Percentiles rank a stretch among this genome's conserved stretches.
These are phyloP conservation scores for Marronus borbonicus DNA, from an alignment of 2,888 invertebrate genomes.

Conservation along the genomic window DNA sequence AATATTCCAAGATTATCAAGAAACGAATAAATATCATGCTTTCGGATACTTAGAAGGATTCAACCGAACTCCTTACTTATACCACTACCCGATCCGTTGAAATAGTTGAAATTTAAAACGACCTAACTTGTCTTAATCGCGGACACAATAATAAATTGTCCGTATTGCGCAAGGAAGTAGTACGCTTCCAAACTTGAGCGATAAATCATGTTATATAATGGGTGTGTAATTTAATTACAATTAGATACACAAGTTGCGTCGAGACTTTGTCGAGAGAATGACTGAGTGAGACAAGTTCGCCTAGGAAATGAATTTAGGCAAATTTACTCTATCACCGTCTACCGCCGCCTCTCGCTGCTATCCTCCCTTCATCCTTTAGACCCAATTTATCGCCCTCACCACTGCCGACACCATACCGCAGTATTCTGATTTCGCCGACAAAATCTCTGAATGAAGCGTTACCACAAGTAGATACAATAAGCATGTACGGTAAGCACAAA, in stretches of 20 bases:
- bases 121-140: slow-evolving; percentile 39
- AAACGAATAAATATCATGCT: too few relatives aligned
- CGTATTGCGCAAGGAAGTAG: slow-evolving; percentile 58
- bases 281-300: slow-evolving; percentile 46
- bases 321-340: slow-evolving; percentile 41
- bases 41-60: neutral
- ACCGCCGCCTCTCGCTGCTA: neutral
- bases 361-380: slow-evolving; percentile 14
- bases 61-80: neutral
- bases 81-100: slow-evolving; percentile 14
- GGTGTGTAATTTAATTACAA: slow-evolving; percentile 67
- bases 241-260: slow-evolving; percentile 62
- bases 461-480: neutral
- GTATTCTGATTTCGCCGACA: slow-evolving; percentile 18
- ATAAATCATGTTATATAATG: slow-evolving; percentile 66
- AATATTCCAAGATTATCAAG: too few relatives aligned
- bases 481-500: too few relatives aligned
- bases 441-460: slow-evolving; percentile 23
- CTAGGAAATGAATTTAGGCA: slow-evolving; percentile 45
- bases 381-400: slow-evolving; percentile 26
- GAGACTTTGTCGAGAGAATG: slow-evolving; percentile 45
- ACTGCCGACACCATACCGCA: neutral
- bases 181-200: slow-evolving; percentile 61
- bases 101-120: slow-evolving; percentile 38
- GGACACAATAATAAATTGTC: slow-evolving; percentile 62